These are phyloP conservation scores for Tapirus indicus DNA, from an alignment of 2,797 vertebrate genomes.

Conservation along the genomic window DNA sequence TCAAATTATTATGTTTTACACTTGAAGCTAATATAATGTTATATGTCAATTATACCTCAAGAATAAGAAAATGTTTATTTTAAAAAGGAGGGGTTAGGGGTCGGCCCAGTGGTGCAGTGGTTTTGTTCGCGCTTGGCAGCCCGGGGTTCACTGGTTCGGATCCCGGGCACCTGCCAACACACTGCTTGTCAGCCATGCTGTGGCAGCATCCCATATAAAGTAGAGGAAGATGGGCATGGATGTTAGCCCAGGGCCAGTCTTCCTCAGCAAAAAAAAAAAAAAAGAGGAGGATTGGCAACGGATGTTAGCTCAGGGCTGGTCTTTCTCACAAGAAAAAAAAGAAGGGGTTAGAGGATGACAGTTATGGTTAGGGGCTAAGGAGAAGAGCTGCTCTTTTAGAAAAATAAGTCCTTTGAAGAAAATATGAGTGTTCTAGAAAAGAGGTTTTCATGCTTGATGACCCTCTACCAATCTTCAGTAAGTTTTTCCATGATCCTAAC, in stretches of 20 bases:
- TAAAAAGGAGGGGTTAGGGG: not conserved
- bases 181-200: too few species aligned
- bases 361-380: not conserved
- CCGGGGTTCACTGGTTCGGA: too few species aligned
- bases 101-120: too few species aligned
- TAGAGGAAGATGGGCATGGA: too few species aligned
- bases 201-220: too few species aligned
- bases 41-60: not conserved
- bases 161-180: too few species aligned
- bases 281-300: too few species aligned
- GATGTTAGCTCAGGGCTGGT: too few species aligned
- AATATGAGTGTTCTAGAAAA: constrained; percentile 14
- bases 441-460: not conserved
- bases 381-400: not conserved
- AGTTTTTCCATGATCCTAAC: constrained; percentile 16
- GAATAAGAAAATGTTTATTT: not conserved
- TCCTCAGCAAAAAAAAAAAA: too few species aligned
- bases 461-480: not conserved
- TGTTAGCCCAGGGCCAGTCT: too few species aligned
- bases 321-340: too few species aligned
- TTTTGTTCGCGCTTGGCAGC: too few species aligned
- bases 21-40: not conserved
- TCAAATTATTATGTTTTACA: not conserved
- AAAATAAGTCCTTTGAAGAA: constrained; percentile 31
- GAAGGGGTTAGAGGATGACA: not conserved